phyloP scores from a whole-genome alignment of 1,140 invertebrate species.

The Diabrotica undecimpunctata region DNA sequence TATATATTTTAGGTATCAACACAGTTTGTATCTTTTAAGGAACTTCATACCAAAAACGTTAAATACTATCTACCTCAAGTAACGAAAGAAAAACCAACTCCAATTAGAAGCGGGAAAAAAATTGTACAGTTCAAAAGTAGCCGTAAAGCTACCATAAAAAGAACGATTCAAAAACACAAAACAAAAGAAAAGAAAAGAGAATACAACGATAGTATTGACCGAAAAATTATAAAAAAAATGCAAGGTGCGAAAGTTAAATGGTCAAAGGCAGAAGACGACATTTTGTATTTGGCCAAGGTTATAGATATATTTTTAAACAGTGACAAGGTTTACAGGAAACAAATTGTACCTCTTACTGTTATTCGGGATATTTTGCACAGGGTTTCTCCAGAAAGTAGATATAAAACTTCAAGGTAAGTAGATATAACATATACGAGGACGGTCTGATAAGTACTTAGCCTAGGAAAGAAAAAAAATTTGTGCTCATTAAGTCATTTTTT shows the following conservation, averaged over 20 bases:
- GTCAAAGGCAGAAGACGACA: conserved; percentile 59
- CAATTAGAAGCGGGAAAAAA: background rate
- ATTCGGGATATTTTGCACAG: conserved; percentile 64
- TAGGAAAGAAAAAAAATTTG: too few relatives aligned
- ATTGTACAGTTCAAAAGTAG: background rate
- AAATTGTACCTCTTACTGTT: conserved; percentile 49
- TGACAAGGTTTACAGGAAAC: conserved; percentile 46
- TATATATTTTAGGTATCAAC: too few relatives aligned
- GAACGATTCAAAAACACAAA: conserved; percentile 14
- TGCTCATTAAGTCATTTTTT: too few relatives aligned
- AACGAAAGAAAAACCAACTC: too few relatives aligned
- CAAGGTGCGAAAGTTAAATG: conserved; percentile 60
- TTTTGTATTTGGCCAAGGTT: conserved; percentile 66
- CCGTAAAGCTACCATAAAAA: conserved; percentile 13
- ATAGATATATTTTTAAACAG: conserved; percentile 62
- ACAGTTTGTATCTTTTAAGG: too few relatives aligned
- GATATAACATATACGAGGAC: too few relatives aligned
- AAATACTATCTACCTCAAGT: background rate
- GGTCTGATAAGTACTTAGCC: too few relatives aligned
- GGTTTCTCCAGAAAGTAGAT: conserved; percentile 51
- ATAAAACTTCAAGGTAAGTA: conserved; percentile 52
- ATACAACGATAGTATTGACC: conserved; percentile 65
- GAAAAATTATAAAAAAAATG: conserved; percentile 61
- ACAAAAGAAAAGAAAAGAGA: conserved; percentile 12
- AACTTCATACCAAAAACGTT: too few relatives aligned